Base-by-base conservation (phyloP, 1,140 invertebrate species). In the Zaprionus taronus region DNA sequence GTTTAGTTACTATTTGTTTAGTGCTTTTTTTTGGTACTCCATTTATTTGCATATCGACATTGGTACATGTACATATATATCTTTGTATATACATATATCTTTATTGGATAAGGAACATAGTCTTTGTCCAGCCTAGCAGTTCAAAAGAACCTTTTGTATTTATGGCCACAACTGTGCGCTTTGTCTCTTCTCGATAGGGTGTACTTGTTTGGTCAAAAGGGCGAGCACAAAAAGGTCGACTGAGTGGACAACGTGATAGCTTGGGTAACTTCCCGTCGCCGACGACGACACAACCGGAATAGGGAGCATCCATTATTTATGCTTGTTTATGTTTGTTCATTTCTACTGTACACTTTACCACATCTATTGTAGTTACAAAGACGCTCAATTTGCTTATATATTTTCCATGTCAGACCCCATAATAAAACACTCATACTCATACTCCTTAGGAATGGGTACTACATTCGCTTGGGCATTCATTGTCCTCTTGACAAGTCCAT, bases 121-220 rank as follows among this genome's bases (percentile, higher is more conserved):
- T n/a, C 28, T 28, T 20, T 36, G 15, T 67, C 22, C 22, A 22
- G 2, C 56, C 56, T 41, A 34, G 36, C 20, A 57, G 84, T 86
- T 86, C 84, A 86, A 86, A 87, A 77, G 56, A 74, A 47, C 26
- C 84, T 71, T 80, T 86, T 86, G 80, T 80, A 68, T 83, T 77
- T 74, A 63, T 58, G 66, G 36, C 66, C 53, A 22, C 22, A 72
- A 68, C 64, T 77, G 49, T 58, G 61, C 56, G 79, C 65, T 83
- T 83, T 86, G 77, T 83, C 72, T 68, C 79, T 60, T 78, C 22
- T 73, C 72, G 80, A 77, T 73, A 22, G 22, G 77, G 73, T 47
- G 83, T 77, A 89, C 83, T 89, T 89, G 84, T 89, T 86, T 83
- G 77, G 80, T 78, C 84, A 89, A 86, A 86, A 86, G 86, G 80